Evolutionary conservation across 2,797 vertebrate species (phyloP).

Genomic region (Dendrocincla fuliginosa): DNA sequence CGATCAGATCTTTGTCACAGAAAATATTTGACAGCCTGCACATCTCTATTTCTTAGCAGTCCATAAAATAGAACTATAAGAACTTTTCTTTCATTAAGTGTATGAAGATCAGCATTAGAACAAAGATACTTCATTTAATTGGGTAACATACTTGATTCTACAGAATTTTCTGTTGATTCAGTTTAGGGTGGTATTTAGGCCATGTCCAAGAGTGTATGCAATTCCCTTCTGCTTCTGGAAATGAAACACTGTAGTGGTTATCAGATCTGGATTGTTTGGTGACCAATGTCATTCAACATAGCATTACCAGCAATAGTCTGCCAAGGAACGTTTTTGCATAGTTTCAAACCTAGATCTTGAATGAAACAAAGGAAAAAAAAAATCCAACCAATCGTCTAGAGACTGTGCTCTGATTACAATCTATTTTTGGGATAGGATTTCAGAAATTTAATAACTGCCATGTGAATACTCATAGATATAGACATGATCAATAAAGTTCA

Average conservation of each 20-base stretch:
- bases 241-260: neutral
- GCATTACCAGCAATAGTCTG: neutral
- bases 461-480: neutral
- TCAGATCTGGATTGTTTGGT: neutral
- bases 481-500: neutral
- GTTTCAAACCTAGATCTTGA: neutral
- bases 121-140: neutral
- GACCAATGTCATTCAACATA: neutral
- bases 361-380: neutral
- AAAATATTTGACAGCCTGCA: slow-evolving; percentile 65
- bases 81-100: slow-evolving; percentile 37
- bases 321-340: neutral
- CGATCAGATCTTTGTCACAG: slow-evolving; percentile 71
- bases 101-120: neutral
- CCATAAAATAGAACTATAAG: neutral
- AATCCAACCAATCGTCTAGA: neutral
- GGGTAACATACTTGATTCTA: slow-evolving; percentile 1
- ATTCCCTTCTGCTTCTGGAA: neutral
- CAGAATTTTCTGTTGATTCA: neutral
- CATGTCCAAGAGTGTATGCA: neutral
- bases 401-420: neutral
- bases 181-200: neutral
- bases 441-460: neutral
- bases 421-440: neutral
- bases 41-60: slow-evolving; percentile 68